phyloP scores from a whole-genome alignment of 2,888 invertebrate species.

The Sicus ferrugineus region DNA sequence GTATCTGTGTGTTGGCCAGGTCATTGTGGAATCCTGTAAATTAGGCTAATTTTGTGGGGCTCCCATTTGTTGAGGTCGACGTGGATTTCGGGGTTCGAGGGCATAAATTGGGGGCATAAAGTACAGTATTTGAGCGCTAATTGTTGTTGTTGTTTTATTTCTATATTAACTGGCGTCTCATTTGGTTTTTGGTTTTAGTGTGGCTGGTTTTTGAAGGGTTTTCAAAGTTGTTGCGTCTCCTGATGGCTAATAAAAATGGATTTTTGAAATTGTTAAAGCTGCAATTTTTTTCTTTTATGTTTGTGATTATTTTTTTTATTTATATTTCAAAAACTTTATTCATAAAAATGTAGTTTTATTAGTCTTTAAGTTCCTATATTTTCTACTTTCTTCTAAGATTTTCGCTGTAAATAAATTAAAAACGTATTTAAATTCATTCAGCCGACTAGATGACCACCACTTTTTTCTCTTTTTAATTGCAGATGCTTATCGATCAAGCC shows the following conservation, averaged over 20 bases:
- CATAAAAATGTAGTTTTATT: no score
- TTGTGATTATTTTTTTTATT: conserved; percentile 3
- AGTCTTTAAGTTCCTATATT: no score
- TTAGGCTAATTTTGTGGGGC: conserved; percentile 15
- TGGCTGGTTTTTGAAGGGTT: no score
- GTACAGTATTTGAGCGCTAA: no score
- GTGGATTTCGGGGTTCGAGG: no score
- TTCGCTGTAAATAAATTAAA: neutral
- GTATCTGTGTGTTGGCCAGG: neutral
- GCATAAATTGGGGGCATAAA: no score
- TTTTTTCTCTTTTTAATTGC: conserved; percentile 72
- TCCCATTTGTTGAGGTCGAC: neutral
- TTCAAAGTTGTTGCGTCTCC: no score
- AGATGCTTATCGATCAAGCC: conserved; percentile 80
- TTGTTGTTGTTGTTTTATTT: no score
- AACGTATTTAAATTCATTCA: conserved; percentile 29
- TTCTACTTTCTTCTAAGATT: neutral
- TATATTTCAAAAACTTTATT: neutral
- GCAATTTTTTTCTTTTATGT: neutral
- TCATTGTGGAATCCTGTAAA: neutral
- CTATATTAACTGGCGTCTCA: no score
- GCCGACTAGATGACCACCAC: conserved; percentile 39
- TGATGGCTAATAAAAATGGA: no score
- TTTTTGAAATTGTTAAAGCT: no score
- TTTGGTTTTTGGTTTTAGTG: no score